Evolutionary conservation across 1,140 invertebrate species (phyloP), one percentile per base, ranked within the genome.

Genomic region (Drosophila sucinea): DNA sequence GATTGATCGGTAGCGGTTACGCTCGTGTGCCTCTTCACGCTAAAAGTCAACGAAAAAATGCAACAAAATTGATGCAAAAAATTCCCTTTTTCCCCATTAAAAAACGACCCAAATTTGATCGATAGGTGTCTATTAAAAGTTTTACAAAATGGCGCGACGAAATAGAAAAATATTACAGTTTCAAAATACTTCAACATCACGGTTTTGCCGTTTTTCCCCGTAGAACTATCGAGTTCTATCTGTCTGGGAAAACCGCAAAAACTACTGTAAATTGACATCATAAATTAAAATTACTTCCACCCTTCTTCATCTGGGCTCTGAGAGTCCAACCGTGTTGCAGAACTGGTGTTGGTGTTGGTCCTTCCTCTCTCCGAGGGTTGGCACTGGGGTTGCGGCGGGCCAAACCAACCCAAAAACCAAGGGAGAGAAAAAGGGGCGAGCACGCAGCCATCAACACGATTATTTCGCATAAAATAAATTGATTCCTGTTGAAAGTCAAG

Each of bases 391-490:
- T 83, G 79, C 25, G 81, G 66, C 56, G 64, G 55, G 64, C 64
- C 73, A 66, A 74, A 73, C 58, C 73, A 64, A 60, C 73, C 66
- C 11, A 81, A 84, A 70, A 61, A 51, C 60, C 70, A 64, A 44
- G 62, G 30, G 61, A 72, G 67, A 63, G 56, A 58, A 83, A 87
- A 91, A 87, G 77, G 90, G 90, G 90, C 85, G 85, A 91, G 78
- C 67, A 87, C 90, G 77, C 77, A 90, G 83, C 90, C 90, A 91
- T 91, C 90, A 91, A 91, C 90, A 91, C 81, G 90, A 90, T 87
- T 90, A 91, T 91, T 91, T 90, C 90, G 90, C 90, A 91, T 90
- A 91, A 90, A 91, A 91, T 91, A 91, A 91, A 91, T 91, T 91
- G 82, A 91, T 91, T 90, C 82, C 82, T 77, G 90, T 77, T 91